Evolutionary conservation across 2,113 vertebrate genomes (phyloP).

Genomic region (Myotis brandtii): DNA sequence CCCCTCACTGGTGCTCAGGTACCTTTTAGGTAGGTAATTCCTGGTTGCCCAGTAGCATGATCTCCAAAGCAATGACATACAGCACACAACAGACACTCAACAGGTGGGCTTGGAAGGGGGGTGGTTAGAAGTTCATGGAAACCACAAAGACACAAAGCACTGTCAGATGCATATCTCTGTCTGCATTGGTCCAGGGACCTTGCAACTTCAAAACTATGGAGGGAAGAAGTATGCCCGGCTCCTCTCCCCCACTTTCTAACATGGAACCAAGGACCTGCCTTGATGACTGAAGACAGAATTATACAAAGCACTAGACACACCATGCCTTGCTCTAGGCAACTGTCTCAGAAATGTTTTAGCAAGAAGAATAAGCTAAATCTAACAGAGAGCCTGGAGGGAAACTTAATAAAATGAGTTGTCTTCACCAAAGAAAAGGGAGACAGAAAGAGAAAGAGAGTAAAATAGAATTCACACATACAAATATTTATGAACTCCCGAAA

Average conservation of each 20-base stretch:
- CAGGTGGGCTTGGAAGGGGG: background rate
- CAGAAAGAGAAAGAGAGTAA: background rate
- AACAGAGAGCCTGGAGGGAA: background rate
- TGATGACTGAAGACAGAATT: background rate
- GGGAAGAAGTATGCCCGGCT: background rate
- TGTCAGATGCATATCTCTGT: background rate
- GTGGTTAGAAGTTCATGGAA: background rate
- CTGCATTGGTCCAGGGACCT: background rate
- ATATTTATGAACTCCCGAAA: conserved; percentile 1
- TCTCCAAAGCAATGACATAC: background rate
- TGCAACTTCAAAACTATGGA: background rate
- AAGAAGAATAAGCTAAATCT: conserved; percentile 52
- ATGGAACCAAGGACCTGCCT: background rate
- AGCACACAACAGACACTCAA: background rate
- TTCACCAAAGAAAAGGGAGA: conserved; percentile 31
- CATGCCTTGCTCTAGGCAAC: background rate
- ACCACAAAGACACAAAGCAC: background rate
- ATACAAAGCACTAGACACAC: background rate
- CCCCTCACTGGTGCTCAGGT: background rate
- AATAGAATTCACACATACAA: background rate
- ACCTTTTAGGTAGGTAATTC: background rate
- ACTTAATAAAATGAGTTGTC: background rate
- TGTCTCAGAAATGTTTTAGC: conserved; percentile 47
- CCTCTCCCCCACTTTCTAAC: background rate
- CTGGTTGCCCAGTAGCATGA: background rate